Base-by-base conservation (phyloP, 53 echinoderm and acorn worm species). In the Mesocentrotus franciscanus region DNA sequence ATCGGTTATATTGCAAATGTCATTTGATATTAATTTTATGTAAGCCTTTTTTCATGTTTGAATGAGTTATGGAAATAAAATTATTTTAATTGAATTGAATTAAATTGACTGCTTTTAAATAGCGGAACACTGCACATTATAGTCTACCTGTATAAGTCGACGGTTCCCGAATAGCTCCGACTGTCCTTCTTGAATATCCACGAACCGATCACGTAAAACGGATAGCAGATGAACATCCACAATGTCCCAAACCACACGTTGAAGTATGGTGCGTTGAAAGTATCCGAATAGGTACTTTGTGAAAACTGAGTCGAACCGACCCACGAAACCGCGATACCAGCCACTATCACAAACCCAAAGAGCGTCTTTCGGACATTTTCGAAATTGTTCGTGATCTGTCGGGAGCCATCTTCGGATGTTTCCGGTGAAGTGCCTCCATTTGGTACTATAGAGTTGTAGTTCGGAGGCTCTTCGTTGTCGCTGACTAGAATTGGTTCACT, bases 171-270 rank as follows among this genome's bases (percentile, higher is more conserved):
- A 27, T 90, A 76, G 61, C 97, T 96, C 49, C 97, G 94, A 68
- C 94, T 96, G 61, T 95, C 95, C 22, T 91, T 95, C 17, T 96
- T 64, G 49, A 98, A 85, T 33, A 98, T 83, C 78, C 97, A 95
- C 29, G 96, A 96, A 27, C 98, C 97, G 60, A 97, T 42, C 4
- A 96, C 59, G 76, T 97, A 99, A 33, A 97, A 96, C 35, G 99
- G 99, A 94, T 99, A 99, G 79, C 99, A 99, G 17, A 97, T 74
- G 20, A 96, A 93, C 97, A 99, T 99, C 99, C 99, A 99, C 4
- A 96, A 79, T 11, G 99, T 99, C 10, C 96, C 96, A 71, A 99
- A 99, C 99, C 99, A 99, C 16, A 99, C 97, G 32, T 96, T 98
- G 58, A 99, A 97, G 74, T 95, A 97, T 12, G 99, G 98, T 56